These are phyloP conservation scores for Crotalus viridis DNA, from an alignment of 2,113 vertebrate genomes.

Conservation along the genomic window DNA sequence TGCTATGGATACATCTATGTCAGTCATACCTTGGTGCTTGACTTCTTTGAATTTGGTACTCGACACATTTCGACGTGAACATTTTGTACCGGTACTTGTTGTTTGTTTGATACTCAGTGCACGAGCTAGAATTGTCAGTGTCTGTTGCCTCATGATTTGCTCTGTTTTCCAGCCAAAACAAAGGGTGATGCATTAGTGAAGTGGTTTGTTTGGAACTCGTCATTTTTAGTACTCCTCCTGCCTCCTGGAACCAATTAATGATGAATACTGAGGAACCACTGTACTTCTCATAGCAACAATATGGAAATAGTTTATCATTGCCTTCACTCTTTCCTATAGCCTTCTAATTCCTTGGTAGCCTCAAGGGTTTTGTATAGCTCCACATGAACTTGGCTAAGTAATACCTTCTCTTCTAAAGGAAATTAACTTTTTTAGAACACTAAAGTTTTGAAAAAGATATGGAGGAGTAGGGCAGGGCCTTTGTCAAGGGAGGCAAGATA, in stretches of 20 bases:
- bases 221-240: background rate
- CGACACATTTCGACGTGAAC: background rate
- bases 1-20: background rate
- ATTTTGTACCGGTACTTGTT: background rate
- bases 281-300: background rate
- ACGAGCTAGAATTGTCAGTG: background rate
- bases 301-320: background rate
- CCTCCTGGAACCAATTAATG: background rate
- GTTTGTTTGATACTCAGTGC: background rate
- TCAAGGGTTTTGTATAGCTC: background rate
- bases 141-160: background rate
- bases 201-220: background rate
- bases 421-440: background rate
- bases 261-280: background rate
- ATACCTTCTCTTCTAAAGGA: background rate
- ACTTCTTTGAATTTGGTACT: background rate
- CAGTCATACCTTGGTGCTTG: background rate
- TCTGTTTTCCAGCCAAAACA: background rate
- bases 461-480: background rate
- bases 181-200: background rate
- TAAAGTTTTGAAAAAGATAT: background rate
- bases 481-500: background rate
- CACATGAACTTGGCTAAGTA: background rate
- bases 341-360: background rate
- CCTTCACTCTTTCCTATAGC: background rate